A percentile compares a stretch with the other conserved stretches of the same genome.
Conservation (phyloP, 2,888 invertebrate species). For the Leptopterna dolabrata region DNA sequence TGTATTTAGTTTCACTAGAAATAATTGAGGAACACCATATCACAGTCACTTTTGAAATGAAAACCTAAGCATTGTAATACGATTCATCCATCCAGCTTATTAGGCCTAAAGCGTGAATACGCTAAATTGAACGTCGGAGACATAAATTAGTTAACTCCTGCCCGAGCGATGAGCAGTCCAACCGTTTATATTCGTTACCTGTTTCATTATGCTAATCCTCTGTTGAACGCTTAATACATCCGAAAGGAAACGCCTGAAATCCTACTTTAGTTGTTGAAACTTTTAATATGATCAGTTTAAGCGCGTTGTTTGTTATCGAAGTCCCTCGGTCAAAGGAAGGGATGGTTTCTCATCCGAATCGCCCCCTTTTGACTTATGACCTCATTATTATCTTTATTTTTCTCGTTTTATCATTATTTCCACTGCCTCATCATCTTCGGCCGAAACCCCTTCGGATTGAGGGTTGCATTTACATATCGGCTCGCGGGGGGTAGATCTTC, state of each 20-base stretch:
- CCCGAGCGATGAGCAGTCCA: neutral
- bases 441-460: neutral
- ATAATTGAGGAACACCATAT: no score
- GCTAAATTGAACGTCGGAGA: neutral
- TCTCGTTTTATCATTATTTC: neutral
- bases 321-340: neutral
- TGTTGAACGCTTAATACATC: neutral
- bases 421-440: neutral
- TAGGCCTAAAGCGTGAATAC: no score
- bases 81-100: no score
- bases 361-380: neutral
- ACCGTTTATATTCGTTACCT: neutral
- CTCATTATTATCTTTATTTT: neutral
- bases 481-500: neutral
- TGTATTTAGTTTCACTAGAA: no score
- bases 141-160: neutral
- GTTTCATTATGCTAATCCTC: neutral
- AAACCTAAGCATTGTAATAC: no score
- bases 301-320: neutral
- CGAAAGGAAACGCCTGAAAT: neutral
- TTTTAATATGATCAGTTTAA: neutral
- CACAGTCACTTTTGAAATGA: neutral
- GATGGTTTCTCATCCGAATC: neutral
- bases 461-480: neutral
- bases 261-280: neutral